These are phyloP conservation scores for Oppia nitens DNA, from an alignment of 1,140 invertebrate genomes.

Conservation along the genomic window DNA sequence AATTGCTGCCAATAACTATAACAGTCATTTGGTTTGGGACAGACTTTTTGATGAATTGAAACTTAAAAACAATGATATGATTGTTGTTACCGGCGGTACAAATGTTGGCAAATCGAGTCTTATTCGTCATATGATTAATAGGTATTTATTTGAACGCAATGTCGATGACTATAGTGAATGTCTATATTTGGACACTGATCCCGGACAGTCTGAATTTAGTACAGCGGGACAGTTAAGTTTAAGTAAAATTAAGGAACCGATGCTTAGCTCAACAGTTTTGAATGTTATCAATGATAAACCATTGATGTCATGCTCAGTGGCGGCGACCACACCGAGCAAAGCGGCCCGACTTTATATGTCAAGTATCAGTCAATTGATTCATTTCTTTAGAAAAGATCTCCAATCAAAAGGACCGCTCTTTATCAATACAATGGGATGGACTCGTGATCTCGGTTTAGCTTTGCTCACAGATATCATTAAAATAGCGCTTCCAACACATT, in stretches of 20 bases:
- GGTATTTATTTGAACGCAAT: neutral
- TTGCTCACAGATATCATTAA: slow-evolving; percentile 12
- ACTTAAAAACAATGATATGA: neutral
- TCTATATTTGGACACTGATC: slow-evolving; percentile 16
- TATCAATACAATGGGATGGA: slow-evolving; percentile 18
- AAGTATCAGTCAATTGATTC: neutral
- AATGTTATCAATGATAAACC: slow-evolving; percentile 7
- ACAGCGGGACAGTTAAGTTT: slow-evolving; percentile 7
- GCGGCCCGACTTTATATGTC: neutral
- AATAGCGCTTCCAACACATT: slow-evolving; percentile 8
- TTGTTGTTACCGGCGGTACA: slow-evolving; percentile 11
- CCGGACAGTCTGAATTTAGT: slow-evolving; percentile 16
- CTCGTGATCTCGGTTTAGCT: slow-evolving; percentile 12
- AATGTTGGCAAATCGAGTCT: slow-evolving; percentile 18
- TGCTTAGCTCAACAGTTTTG: neutral
- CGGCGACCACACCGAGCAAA: neutral
- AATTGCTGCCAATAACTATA: neutral
- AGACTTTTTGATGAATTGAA: neutral
- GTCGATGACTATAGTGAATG: neutral
- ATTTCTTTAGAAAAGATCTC: neutral
- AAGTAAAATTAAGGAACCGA: neutral
- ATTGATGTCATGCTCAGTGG: neutral
- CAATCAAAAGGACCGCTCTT: slow-evolving; percentile 5
- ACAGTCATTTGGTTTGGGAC: neutral
- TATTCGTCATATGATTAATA: slow-evolving; percentile 14